Evolutionary conservation across 1,140 invertebrate genomes (phyloP), one percentile per base, ranked within the genome.

Genomic region (Anoplolepis gracilipes): DNA sequence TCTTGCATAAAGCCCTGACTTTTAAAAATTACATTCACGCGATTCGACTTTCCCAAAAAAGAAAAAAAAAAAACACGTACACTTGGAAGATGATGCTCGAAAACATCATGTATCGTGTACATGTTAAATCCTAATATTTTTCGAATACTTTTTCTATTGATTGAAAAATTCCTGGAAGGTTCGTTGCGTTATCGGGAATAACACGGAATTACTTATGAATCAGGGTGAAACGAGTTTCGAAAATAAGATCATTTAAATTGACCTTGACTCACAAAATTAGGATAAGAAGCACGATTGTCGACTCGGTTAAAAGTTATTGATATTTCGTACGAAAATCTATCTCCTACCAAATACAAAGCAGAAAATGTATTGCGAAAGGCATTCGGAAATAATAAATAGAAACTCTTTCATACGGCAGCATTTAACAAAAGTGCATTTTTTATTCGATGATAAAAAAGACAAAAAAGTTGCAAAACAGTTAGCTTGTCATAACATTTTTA

Each of bases 1-100:
- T 61, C 84, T 88, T 88, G 86, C 81, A 76, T 61, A 86, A 85
- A 67, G 53, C 30, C 33, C 30, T 69, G 36, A 53, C 55, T 53
- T 59, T 59, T 77, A 28, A 87, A 88, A 86, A 90, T 86, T 84
- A 90, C 62, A 85, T 77, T 87, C 49, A 33, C 55, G 22, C 19
- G 8, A 57, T 61, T 86, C 39, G 76, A 30, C 46, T 13, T 62
- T 19, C 76, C 76, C 87, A 75, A 89, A 69, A 64, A 76, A 6
- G 25, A 65, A 72, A 10, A 67, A 49, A 30, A 85, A 70, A 49
- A 5, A 4, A 49, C 46, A 49, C 13, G 13, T 49, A 49, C 3
- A 13, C 0, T n/a, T n/a, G n/a, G n/a, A n/a, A n/a, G 42, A 46
- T 2, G 42, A 46, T 39, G 8, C 11, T 46, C 13, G 11, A 46